Evolutionary conservation across 2,113 vertebrate genomes (phyloP).

Genomic region (Melanotaenia duboulayi): DNA sequence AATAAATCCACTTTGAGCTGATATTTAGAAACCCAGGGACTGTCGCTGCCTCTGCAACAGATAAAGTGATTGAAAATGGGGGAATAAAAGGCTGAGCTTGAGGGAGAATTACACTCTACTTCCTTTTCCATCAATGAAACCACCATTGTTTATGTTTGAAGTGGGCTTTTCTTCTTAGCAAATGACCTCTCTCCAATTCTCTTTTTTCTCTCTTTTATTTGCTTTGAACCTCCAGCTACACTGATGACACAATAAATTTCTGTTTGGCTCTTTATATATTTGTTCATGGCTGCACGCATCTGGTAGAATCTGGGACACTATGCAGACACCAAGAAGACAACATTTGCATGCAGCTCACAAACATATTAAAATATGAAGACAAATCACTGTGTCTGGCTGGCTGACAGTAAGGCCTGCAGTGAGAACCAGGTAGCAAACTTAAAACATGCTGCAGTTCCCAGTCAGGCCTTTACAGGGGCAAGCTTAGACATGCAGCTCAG

Average conservation of each 20-base stretch:
- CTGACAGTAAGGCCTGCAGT: conserved; percentile 70
- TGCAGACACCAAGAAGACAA: conserved; percentile 55
- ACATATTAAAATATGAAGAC: conserved; percentile 83
- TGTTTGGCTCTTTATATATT: conserved; percentile 42
- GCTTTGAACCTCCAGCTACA: conserved; percentile 62
- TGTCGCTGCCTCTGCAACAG: conserved; percentile 55
- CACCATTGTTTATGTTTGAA: conserved; percentile 77
- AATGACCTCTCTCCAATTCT: conserved; percentile 66
- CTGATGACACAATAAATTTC: conserved; percentile 75
- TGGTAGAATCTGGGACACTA: conserved; percentile 67
- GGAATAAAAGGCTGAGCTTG: conserved; percentile 53
- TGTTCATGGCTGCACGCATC: conserved; percentile 29
- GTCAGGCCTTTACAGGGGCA: conserved; percentile 62
- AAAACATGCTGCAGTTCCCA: conserved; percentile 61
- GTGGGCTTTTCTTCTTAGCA: conserved; percentile 70
- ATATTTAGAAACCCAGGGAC: conserved; percentile 70
- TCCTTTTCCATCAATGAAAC: conserved; percentile 74
- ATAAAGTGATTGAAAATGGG: conserved; percentile 74
- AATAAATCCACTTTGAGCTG: conserved; percentile 72
- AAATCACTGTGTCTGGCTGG: conserved; percentile 74
- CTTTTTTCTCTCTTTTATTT: conserved; percentile 67
- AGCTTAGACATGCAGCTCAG: conserved; percentile 66
- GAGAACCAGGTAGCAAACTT: conserved; percentile 63
- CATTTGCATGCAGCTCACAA: conserved; percentile 78
- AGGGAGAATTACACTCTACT: conserved; percentile 68